Base-by-base conservation (phyloP, 1,140 invertebrate species). In the Procambarus virginalis region DNA sequence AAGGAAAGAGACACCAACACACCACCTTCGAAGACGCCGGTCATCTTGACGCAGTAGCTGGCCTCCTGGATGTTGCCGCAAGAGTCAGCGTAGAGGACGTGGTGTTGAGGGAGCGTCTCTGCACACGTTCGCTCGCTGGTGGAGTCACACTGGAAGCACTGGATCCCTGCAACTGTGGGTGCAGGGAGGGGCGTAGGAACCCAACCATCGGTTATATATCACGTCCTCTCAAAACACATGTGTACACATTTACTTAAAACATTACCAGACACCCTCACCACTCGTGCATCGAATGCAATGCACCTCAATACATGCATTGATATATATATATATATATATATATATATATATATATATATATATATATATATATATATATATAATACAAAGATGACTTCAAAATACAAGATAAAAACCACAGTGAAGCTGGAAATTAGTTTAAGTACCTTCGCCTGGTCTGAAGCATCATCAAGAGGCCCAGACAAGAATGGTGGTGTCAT, bases 31-130 rank as follows among this genome's bases (percentile, higher is more conserved):
- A 96, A 99, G 93, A 98, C 95, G 86, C 98, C 98, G 87, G 97
- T 97, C 92, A 98, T 97, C 95, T 99, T 99, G 90, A 99, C 96
- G 94, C 98, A 99, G 94, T 96, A 99, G 92, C 96, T 95, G 10
- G 97, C 97, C 92, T 96, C 96, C 93, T 97, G 97, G 91, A 99
- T 96, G 92, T 95, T 60, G n/a, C 89, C 81, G 80, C 92, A 92
- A 55, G 89, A 75, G 51, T 85, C 76, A 45, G 91, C 75, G 22
- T 22, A 84, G 22, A 91, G 89, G 14, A 45, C 76, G 58, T 92
- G 91, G 55, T 90, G 85, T 12, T 85, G 73, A 10, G 91, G 89
- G 1, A 92, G 77, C n/a, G 73, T 64, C 46, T 92, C 89, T 4
- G 81, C 91, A 51, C 91, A 92, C 34, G 91, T 91, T 49, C 87